Evolutionary conservation across 1,140 invertebrate genomes (phyloP), one percentile per base, ranked within the genome.

Genomic region (Drosophila ananassae): DNA sequence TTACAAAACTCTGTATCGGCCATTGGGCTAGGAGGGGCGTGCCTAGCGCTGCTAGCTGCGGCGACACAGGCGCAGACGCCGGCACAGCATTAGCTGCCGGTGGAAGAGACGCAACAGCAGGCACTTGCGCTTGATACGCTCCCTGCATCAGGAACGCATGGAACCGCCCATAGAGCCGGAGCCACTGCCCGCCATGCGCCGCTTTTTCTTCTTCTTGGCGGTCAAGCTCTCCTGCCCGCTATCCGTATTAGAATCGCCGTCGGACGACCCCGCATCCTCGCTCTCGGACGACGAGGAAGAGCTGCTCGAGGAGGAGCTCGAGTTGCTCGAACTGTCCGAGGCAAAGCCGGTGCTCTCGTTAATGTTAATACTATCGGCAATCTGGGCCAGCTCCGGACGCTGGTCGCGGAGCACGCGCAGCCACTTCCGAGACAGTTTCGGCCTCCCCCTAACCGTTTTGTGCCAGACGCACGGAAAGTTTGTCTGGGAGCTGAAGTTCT

Each of bases 401-500:
- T 96, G 95, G 72, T 94, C 94, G 87, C 95, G 94, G 34, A 97
- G 92, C 22, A 94, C 93, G 82, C 93, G 94, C 58, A 96, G 93
- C 96, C 96, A 97, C 84, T 97, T 97, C 60, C 95, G 95, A 0
- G 98, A 98, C 56, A 99, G 93, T 92, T 99, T 99, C 25, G 98
- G 98, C 53, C 98, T 93, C 17, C 98, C 98, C 39, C 98, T 94
- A 56, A 98, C 97, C 39, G 98, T 99, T 94, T 99, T 99, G 91
- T 99, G 98, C 98, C 98, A 99, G 0, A 99, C 98, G 28, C 99
- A 95, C 6, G 98, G 97, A 92, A 99, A 99, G 93, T 99, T 99
- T 1, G 97, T 98, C 51, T 95, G 94, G 69, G 98, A 99, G 92
- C 97, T 98, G 92, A 99, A 99, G 92, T 99, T 99, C 92, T 99